phyloP scores from a whole-genome alignment of 1,140 invertebrate genomes.

The Chironomus tepperi region DNA sequence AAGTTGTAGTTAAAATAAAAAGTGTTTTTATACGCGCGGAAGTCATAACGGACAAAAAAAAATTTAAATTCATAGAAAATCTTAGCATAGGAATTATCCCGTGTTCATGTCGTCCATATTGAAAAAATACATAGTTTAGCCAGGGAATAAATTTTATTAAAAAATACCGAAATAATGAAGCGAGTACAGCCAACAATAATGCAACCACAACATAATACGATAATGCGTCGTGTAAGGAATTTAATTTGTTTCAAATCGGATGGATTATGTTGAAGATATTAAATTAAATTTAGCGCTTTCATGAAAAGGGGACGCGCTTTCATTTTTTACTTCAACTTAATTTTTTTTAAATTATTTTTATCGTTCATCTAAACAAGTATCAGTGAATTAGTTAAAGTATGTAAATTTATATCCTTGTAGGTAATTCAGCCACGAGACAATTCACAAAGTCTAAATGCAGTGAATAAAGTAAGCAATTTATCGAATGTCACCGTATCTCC shows the following conservation, averaged over 20 bases:
- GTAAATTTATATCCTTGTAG: constrained; percentile 20
- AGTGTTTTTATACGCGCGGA: no score
- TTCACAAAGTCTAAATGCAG: constrained; percentile 28
- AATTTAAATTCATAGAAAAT: neutral
- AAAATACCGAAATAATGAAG: constrained; percentile 16
- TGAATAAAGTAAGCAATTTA: constrained; percentile 40
- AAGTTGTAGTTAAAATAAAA: no score
- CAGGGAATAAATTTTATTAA: neutral
- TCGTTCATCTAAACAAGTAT: no score
- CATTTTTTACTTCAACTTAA: constrained; percentile 3
- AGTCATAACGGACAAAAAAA: neutral
- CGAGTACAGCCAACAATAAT: constrained; percentile 16
- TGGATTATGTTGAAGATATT: no score
- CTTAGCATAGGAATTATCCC: neutral
- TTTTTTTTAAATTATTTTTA: neutral
- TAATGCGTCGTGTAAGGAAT: constrained; percentile 17
- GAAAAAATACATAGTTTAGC: constrained; percentile 7
- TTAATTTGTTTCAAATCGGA: neutral
- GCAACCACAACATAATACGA: neutral
- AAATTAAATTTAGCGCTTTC: neutral
- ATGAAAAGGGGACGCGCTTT: neutral
- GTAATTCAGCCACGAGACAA: constrained; percentile 15
- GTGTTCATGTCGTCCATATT: neutral
- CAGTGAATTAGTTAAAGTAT: neutral
- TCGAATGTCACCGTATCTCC: constrained; percentile 39